Percentiles rank a stretch among this genome's conserved stretches.
Evolutionary conservation across 2,797 vertebrate species (phyloP).

Genomic region (Chloroceryle inda): DNA sequence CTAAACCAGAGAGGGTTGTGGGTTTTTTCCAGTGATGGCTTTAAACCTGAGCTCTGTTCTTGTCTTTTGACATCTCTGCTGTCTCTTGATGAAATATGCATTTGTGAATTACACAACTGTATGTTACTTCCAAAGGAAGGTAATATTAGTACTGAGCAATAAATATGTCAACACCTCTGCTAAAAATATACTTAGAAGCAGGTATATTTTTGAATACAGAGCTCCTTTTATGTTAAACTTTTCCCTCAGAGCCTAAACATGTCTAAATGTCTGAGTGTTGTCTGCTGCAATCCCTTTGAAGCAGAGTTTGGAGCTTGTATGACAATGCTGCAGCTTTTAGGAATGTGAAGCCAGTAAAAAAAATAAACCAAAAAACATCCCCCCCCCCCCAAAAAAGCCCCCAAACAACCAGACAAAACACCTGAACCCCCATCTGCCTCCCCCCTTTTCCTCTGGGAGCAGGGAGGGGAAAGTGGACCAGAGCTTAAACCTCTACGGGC

Average conservation of each 20-base stretch:
- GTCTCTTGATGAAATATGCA: neutral
- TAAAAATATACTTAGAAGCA: conserved; percentile 22
- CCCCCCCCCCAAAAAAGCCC: no score
- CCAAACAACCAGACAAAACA: no score
- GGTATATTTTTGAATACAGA: neutral
- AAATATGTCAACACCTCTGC: neutral
- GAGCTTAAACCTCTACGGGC: neutral
- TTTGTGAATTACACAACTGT: neutral
- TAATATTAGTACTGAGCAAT: neutral
- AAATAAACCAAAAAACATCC: neutral
- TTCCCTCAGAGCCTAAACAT: neutral
- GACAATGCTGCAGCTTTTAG: neutral
- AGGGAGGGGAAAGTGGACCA: neutral
- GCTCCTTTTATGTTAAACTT: neutral
- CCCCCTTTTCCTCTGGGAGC: neutral
- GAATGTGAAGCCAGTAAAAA: neutral
- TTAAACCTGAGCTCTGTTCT: neutral
- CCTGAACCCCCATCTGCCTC: no score
- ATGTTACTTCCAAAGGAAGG: conserved; percentile 9
- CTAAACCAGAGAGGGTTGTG: neutral
- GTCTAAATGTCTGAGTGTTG: neutral
- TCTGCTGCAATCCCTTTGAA: conserved; percentile 10
- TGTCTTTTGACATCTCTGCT: neutral
- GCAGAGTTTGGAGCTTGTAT: neutral
- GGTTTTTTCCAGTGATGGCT: neutral